A percentile compares a stretch with the other conserved stretches of the same genome.
These are phyloP conservation scores for Scolopax rusticola DNA, from an alignment of 2,797 vertebrate genomes.

Conservation along the genomic window DNA sequence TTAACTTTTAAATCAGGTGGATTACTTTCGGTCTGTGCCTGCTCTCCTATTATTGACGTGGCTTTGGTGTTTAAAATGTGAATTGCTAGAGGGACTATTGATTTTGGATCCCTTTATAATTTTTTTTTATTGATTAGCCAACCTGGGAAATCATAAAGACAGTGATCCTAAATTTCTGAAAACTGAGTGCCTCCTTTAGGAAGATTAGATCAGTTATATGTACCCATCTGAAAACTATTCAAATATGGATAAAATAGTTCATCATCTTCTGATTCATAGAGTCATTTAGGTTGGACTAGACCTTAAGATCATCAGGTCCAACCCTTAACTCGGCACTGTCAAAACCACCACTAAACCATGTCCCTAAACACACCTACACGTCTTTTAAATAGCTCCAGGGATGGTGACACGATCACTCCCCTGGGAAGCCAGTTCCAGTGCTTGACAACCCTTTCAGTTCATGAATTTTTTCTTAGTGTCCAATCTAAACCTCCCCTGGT, in stretches of 20 bases:
- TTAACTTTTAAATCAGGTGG: constrained; percentile 26
- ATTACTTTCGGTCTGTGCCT: neutral
- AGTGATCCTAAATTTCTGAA: neutral
- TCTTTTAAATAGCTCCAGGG: neutral
- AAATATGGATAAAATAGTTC: neutral
- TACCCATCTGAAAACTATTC: neutral
- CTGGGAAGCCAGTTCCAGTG: neutral
- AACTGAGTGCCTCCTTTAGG: neutral
- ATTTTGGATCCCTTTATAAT: neutral
- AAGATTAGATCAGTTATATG: neutral
- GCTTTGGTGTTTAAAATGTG: neutral
- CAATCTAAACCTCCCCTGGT: neutral
- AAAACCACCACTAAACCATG: neutral
- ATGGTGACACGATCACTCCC: neutral
- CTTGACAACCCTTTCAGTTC: neutral
- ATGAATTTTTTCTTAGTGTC: neutral
- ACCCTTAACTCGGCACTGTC: neutral
- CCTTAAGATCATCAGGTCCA: neutral
- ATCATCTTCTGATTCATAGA: neutral
- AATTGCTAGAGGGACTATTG: neutral
- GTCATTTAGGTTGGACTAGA: neutral
- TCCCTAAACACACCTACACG: neutral
- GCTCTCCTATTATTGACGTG: neutral
- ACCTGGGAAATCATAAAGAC: neutral
- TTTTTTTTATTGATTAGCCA: neutral